Evolutionary conservation across 1,140 invertebrate genomes (phyloP), one percentile per base, ranked within the genome.

Genomic region (Ceratina australensis): DNA sequence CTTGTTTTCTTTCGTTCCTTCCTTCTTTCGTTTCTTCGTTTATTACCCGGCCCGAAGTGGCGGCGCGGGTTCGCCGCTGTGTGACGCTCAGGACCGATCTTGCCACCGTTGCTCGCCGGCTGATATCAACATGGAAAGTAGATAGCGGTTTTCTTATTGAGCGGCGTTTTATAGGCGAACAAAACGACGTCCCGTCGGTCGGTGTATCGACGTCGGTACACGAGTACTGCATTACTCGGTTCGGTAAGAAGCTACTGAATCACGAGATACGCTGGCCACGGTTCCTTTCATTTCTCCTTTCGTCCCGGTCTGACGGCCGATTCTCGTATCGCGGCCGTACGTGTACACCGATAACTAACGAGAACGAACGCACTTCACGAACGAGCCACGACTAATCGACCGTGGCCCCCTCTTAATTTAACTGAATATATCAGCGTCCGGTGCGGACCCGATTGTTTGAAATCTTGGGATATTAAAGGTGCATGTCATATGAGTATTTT

Each of bases 141-240:
- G 87, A 89, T 89, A 89, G 87, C 87, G 82, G 86, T 89, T 84
- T 85, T 85, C 83, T 88, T 84, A 84, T 88, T 81, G 81, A 87
- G 69, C 86, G 76, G 72, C 76, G 69, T 65, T 81, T 71, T 77
- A 82, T 71, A 79, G 42, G 54, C 80, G 67, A 83, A 69, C 82
- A 80, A 84, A 79, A 87, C 64, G 82, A 69, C 76, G 72, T 26
- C 22, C 16, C 57, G 47, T 57, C 68, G 74, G 64, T 59, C 78
- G 63, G 83, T 87, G 81, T 88, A 88, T 89, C 83, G 79, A 69
- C 61, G 75, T 61, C 75, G 73, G 80, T 86, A 89, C 89, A 90
- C 80, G 88, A 85, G 89, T 89, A 87, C 87, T 89, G 87, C 89
- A 89, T 89, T 90, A 90, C 87, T 89, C 85, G 85, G 74, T 86